Base-by-base conservation (phyloP, 2,113 vertebrate genomes). In the Microtus ochrogaster region DNA sequence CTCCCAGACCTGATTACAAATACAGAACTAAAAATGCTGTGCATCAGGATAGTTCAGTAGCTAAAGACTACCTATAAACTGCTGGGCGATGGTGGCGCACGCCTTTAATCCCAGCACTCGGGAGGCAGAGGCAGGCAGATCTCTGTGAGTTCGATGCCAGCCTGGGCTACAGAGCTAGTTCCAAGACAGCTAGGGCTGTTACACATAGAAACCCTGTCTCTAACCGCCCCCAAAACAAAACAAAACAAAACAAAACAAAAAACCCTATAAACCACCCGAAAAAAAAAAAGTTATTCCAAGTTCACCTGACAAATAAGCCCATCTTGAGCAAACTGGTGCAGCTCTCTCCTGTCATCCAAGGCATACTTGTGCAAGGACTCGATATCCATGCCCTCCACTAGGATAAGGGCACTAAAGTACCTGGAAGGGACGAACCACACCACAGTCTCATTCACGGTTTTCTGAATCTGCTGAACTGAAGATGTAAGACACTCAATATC, bases 341-440 rank as follows among this genome's bases (percentile, higher is more conserved):
- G 98, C 21, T 99, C 99, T 0, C 99, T 99, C 70, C 99, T 98
- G 94, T 99, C 99, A 89, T 99, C 99, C 96, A 99, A 97, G 70
- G 99, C 99, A 96, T 99, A 99, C 92, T 99, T 99, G 65, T 99
- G 99, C 76, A 99, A 98, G 90, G 99, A 99, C 92, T 99, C 99
- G 1, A 99, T 99, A 97, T 99, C 99, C 99, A 99, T 99, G 94
- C 99, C 99, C 95, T 99, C 99, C 65, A 99, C 99, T 90, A 99
- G 98, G 97, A 99, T 99, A 52, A 99, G 99, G 93, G 99, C 99
- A 94, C 99, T 99, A 41, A 99, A 99, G 98, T 99, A 99, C n/a
- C 99, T 99, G 96, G 47, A 97, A 52, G 78, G 77, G 21, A 97
- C 89, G 94, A 72, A 72, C 0, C 19, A 41, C 2, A 47, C 41